Evolutionary conservation across 2,888 invertebrate species (phyloP), one percentile per base, ranked within the genome.

Genomic region (Drosophila prolongata): DNA sequence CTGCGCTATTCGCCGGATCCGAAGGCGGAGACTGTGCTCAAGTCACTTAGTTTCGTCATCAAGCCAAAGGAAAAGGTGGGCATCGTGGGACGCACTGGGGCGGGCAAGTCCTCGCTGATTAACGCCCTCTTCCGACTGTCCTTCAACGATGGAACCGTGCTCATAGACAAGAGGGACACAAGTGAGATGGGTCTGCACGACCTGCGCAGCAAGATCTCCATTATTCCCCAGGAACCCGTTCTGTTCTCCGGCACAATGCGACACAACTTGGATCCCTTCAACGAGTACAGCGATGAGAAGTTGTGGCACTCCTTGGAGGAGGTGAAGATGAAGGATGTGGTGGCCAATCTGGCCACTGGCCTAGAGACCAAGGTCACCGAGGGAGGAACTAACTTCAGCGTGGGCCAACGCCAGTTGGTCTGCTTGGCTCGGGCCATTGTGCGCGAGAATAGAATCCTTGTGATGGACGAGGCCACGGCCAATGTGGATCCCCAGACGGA

Each of bases 401-500:
- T 98, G 5, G 98, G 98, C 0, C 98, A 98, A 91, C 93, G 97
- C 10, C 98, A 98, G 91, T 93, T 98, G 47, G 95, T 98, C 34
- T 98, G 98, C 89, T 93, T 98, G 64, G 98, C 98, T 0, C 94
- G 98, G 52, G 98, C 98, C 16, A 96, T 98, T 81, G 93, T 98
- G n/a, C 94, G 96, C n/a, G 95, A 96, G 76, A 97, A 97, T 91
- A 95, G 94, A 77, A 95, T 98, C 77, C 93, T 98, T 0, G 96
- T 98, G 75, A 93, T 98, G 78, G 98, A 98, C 90, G 98, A 98
- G 91, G 98, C 98, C 24, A 98, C 98, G 0, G 97, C 98, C 1
- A 98, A 98, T 91, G 97, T 98, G 9, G 98, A 98, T 92, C 96
- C 96, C 13, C 96, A 96, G 74, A 97, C 97, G 0, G 97, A 97